phyloP scores from a whole-genome alignment of 2,797 vertebrate species.

The Todus mexicanus region DNA sequence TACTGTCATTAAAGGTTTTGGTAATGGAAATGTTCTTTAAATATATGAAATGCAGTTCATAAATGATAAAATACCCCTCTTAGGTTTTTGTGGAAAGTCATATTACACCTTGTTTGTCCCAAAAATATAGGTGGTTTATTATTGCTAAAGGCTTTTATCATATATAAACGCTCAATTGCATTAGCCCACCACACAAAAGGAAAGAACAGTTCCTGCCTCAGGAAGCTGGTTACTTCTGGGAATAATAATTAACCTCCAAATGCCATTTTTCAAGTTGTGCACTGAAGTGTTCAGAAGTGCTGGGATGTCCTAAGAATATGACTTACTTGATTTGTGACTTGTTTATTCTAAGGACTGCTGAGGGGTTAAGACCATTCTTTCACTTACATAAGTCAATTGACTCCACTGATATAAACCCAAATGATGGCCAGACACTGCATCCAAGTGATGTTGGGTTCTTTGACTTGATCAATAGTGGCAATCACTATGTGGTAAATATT shows the following conservation, averaged over 20 bases:
- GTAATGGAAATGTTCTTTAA: neutral
- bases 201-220: neutral
- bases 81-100: neutral
- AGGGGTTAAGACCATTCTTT: neutral
- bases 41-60: neutral
- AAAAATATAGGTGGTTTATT: neutral
- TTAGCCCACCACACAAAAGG: neutral
- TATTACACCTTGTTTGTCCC: neutral
- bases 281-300: neutral
- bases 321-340: neutral
- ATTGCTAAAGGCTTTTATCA: neutral
- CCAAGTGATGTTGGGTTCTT: neutral
- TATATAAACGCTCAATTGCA: neutral
- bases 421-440: neutral
- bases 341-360: neutral
- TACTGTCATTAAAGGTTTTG: neutral
- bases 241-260: neutral
- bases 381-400: neutral
- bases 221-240: neutral
- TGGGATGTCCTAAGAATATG: neutral
- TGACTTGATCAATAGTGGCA: neutral
- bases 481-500: neutral
- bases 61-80: neutral
- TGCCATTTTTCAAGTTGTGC: neutral
- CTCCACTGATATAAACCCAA: neutral